Base-by-base conservation (phyloP, 2,888 invertebrate genomes). In the Caenorhabditis doughertyi region DNA sequence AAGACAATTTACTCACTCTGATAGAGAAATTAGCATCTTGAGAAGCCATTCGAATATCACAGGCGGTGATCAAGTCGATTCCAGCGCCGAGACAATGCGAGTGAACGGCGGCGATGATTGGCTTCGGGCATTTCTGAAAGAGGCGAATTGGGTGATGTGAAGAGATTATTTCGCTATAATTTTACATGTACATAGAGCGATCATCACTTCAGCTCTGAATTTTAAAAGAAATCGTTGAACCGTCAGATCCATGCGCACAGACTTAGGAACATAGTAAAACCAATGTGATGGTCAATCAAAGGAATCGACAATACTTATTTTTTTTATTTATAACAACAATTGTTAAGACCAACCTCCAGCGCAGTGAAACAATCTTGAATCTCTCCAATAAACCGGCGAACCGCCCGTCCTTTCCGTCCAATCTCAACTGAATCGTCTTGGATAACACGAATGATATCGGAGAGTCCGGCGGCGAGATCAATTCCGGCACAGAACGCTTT, bases 11-110 rank as follows among this genome's bases (percentile, higher is more conserved):
- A 39, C 51, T 35, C 25, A 93, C 94, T 92, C 97, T 97, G 0
- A 98, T 95, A 93, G 95, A 95, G 92, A 97, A 97, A 94, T 95
- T 96, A 1, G 97, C 95, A 92, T 98, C 97, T 89, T 94, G 93
- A 0, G 96, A 95, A 91, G 96, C 96, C 90, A 96, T 97, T 81
- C 97, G 94, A 86, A 99, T 95, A 92, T 99, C 98, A 62, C 96
- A 95, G 0, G 96, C 95, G 1, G 96, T 95, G 71, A 96, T 95
- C 82, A 99, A 93, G 92, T 97, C 95, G 0, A 97, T 94, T 0
- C 96, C 98, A 0, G 95, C 98, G 0, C 99, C 99, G 70, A 99
- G 94, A 91, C 98, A 98, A 0, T 95, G 94, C 70, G 94, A 95
- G 92, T 99, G 97, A 0, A 97, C 93, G 0, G 97, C 96, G 5